phyloP scores from a whole-genome alignment of 2,113 vertebrate genomes.

The Pristiophorus japonicus region DNA sequence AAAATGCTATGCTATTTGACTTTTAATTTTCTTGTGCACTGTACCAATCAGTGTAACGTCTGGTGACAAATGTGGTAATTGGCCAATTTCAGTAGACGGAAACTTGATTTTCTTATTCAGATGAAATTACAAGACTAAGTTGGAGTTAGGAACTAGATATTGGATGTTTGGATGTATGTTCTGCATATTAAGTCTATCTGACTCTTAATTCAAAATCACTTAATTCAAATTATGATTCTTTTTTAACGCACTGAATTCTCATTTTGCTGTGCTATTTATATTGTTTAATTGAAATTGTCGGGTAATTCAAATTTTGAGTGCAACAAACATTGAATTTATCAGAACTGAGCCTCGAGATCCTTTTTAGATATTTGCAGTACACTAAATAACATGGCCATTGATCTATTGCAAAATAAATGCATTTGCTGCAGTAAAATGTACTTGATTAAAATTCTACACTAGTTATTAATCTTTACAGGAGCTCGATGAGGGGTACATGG shows the following conservation, averaged over 20 bases:
- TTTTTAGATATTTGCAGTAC: not conserved
- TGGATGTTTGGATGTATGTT: not conserved
- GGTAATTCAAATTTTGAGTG: not conserved
- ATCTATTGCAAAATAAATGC: not conserved
- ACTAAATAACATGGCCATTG: not conserved
- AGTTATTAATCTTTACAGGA: not conserved
- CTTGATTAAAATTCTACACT: not conserved
- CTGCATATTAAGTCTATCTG: not conserved
- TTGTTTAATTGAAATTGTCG: not conserved
- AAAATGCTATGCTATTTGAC: not conserved
- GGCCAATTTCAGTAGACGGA: not conserved
- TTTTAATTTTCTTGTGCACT: not conserved
- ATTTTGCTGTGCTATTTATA: not conserved
- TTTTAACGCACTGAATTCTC: not conserved
- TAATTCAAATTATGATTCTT: not conserved
- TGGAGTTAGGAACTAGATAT: not conserved
- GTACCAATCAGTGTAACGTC: not conserved
- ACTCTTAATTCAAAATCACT: not conserved
- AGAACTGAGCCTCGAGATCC: not conserved
- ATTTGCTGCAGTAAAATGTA: not conserved
- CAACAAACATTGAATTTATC: not conserved
- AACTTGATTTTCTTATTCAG: not conserved
- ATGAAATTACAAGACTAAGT: not conserved
- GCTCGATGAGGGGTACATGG: constrained; percentile 26
- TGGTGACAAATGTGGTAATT: not conserved